Conservation (phyloP, 2,113 vertebrate genomes). For the Toxotes chatareus region DNA sequence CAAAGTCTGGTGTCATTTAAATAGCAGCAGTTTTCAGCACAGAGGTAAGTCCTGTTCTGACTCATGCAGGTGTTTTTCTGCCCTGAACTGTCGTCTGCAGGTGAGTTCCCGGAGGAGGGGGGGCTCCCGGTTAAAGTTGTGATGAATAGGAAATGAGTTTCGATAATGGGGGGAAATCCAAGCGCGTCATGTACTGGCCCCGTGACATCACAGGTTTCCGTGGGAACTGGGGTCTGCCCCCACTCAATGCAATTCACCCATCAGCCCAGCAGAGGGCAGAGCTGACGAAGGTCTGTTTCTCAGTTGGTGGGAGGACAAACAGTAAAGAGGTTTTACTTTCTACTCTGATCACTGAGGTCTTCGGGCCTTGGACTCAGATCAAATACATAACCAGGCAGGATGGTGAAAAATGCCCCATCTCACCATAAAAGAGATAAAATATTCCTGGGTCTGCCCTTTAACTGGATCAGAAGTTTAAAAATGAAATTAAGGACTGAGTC, state of each 20-base stretch:
- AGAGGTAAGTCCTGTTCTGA: too few species aligned
- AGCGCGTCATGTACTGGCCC: constrained; percentile 4
- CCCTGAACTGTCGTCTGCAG: background rate
- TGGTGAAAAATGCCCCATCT: too few species aligned
- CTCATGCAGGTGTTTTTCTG: background rate
- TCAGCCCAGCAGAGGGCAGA: constrained; percentile 69
- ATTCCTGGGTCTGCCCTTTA: too few species aligned
- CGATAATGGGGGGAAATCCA: constrained; percentile 48
- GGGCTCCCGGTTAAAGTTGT: background rate
- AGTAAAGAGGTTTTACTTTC: background rate
- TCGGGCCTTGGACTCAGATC: too few species aligned
- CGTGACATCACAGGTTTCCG: constrained; percentile 43
- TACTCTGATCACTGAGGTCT: too few species aligned
- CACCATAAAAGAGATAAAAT: too few species aligned
- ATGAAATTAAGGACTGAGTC: rapidly evolving
- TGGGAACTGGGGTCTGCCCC: background rate
- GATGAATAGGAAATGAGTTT: background rate
- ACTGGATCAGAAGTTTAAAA: too few species aligned
- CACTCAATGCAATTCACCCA: constrained; percentile 1
- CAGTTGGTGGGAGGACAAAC: background rate
- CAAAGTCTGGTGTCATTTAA: too few species aligned
- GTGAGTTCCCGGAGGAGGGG: constrained; percentile 28
- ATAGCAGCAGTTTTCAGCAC: too few species aligned
- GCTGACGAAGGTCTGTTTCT: background rate
- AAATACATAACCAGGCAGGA: too few species aligned